Evolutionary conservation across 2,797 vertebrate species (phyloP), one percentile per base, ranked within the genome.

Genomic region (Alfaro cultratus): DNA sequence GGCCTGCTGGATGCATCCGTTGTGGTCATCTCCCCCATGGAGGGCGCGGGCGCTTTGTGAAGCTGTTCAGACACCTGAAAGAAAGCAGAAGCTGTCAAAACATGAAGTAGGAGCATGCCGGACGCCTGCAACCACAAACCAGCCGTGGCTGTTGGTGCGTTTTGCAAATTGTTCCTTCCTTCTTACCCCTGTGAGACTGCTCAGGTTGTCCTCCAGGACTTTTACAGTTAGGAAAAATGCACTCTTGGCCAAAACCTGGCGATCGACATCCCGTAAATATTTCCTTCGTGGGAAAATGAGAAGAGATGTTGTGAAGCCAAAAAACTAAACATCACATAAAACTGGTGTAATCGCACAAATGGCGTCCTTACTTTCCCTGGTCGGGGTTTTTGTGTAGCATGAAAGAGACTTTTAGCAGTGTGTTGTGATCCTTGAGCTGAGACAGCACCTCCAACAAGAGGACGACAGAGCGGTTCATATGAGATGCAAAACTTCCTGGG

Each of bases 401-500:
- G 86, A 97, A 99, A 57, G 98, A 99, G 86, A 99, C 97, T 93
- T 98, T 99, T 72, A 99, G 94, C 90, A 99, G 91, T 39, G 98
- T 99, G 93, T 96, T 95, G 94, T 98, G 97, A 91, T 99, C 99
- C 92, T 97, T 97, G 0, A 99, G 97, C 88, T 97, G 97, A 83
- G 96, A 96, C 92, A 99, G 95, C 94, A 99, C 98, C 83, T 98
- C 95, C 73, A 99, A 95, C 90, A 99, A 94, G 46, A 99, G 96
- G 81, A 99, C 98, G 76, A 99, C 97, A 81, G 99, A 99, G 90
- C 98, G 96, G 96, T 99, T 99, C 98, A 99, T 99, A 97, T 99
- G 99, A 95, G 97, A 99, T 36, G 98, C 98, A 67, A 99, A 99
- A 94, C 99, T 99, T 94, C 98, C 99, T 0, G 98, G 98, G 76